phyloP scores from a whole-genome alignment of 64 coral and sea anemone species.

The Dendronephthya gigantea region DNA sequence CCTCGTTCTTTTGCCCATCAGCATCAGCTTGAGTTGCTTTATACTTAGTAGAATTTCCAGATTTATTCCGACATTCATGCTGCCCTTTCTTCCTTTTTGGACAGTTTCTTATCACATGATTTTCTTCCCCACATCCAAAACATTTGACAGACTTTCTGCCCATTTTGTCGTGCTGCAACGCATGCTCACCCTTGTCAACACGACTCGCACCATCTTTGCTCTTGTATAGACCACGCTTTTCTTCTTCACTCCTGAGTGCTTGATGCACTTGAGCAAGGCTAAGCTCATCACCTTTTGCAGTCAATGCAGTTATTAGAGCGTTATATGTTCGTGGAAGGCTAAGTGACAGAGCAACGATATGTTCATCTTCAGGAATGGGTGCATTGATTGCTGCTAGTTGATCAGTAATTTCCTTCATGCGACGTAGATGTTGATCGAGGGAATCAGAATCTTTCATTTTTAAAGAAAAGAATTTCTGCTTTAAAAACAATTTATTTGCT shows the following conservation, averaged over 20 bases:
- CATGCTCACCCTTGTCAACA: neutral
- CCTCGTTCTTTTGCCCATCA: neutral
- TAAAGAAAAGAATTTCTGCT: slow-evolving; percentile 1
- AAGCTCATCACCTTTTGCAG: slow-evolving; percentile 5
- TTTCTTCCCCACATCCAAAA: slow-evolving; percentile 16
- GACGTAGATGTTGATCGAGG: neutral
- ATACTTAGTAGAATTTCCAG: neutral
- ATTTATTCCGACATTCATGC: neutral
- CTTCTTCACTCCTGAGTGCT: neutral
- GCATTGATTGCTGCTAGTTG: neutral
- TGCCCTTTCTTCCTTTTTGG: neutral
- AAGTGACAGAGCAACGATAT: neutral
- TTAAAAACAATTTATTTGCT: slow-evolving; percentile 2
- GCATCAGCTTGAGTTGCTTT: neutral
- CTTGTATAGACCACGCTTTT: neutral
- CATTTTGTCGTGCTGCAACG: neutral
- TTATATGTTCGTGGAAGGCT: neutral
- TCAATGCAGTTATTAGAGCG: neutral
- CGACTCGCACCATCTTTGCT: neutral
- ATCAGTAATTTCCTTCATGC: neutral
- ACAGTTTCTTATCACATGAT: slow-evolving; percentile 3
- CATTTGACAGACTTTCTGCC: neutral
- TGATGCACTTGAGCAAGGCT: slow-evolving; percentile 4
- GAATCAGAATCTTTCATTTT: neutral
- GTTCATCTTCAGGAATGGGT: neutral